Conservation (phyloP, 2,797 vertebrate species). For the Peromyscus aztecus region DNA sequence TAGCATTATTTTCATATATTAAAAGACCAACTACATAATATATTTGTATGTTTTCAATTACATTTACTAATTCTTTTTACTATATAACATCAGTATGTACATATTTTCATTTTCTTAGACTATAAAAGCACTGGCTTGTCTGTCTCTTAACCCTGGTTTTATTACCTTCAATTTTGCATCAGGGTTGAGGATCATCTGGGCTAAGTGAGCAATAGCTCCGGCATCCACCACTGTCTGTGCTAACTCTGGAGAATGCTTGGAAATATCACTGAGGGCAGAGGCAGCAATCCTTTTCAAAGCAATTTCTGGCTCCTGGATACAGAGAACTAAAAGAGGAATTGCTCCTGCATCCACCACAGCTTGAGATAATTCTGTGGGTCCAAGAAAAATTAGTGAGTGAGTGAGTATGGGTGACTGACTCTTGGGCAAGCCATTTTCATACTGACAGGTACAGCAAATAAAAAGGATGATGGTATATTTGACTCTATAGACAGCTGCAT, state of each 20-base stretch:
- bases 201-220: conserved; percentile 94
- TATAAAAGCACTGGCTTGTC: background rate
- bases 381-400: conserved; percentile 92
- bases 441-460: conserved; percentile 91
- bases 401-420: conserved; percentile 91
- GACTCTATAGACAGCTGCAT: conserved; percentile 90
- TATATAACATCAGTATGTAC: background rate
- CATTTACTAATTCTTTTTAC: conserved; percentile 33
- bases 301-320: conserved; percentile 96
- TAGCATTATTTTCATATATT: conserved; percentile 15
- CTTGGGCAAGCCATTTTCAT: conserved; percentile 92
- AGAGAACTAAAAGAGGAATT: conserved; percentile 95
- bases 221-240: conserved; percentile 95
- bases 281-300: conserved; percentile 96
- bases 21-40: background rate
- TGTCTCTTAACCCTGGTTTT: conserved; percentile 41
- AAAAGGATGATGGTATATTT: conserved; percentile 86
- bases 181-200: conserved; percentile 95
- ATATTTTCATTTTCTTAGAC: conserved; percentile 40
- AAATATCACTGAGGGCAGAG: conserved; percentile 95
- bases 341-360: conserved; percentile 96
- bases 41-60: conserved; percentile 10
- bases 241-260: conserved; percentile 96
- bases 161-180: conserved; percentile 96
- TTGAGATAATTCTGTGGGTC: conserved; percentile 95